phyloP scores from a whole-genome alignment of 2,888 invertebrate species.

The Watsonalla binaria region DNA sequence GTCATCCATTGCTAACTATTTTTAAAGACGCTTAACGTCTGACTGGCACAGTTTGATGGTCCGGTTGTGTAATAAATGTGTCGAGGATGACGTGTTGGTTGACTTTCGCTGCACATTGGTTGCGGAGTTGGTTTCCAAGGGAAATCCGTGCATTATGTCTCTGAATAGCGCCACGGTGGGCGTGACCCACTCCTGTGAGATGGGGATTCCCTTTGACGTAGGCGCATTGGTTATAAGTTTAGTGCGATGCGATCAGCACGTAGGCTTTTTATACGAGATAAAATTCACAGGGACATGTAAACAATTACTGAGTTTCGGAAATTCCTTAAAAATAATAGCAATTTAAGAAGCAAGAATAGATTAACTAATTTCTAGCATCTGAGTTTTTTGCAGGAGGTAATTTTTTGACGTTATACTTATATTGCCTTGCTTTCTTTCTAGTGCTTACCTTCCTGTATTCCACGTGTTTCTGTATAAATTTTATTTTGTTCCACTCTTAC shows the following conservation, averaged over 20 bases:
- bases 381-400: too few relatives aligned
- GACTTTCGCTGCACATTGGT: conserved; percentile 55
- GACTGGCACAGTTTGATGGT: conserved; percentile 50
- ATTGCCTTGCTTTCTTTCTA: too few relatives aligned
- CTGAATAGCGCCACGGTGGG: conserved; percentile 7
- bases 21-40: conserved; percentile 9
- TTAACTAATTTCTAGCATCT: too few relatives aligned
- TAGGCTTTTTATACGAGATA: too few relatives aligned
- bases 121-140: conserved; percentile 29
- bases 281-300: too few relatives aligned
- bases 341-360: too few relatives aligned
- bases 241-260: conserved; percentile 1
- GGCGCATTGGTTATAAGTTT: background rate
- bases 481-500: too few relatives aligned
- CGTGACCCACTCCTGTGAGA: conserved; percentile 19
- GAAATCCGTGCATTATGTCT: conserved; percentile 46
- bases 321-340: too few relatives aligned
- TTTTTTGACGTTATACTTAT: too few relatives aligned
- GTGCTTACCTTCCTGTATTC: too few relatives aligned
- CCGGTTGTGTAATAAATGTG: conserved; percentile 57
- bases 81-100: conserved; percentile 51
- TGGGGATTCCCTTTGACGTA: conserved; percentile 52
- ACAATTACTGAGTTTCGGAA: too few relatives aligned
- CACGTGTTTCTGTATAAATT: too few relatives aligned
- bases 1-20: conserved; percentile 5